Evolutionary conservation across 64 coral and sea anemone species (phyloP), one percentile per base, ranked within the genome.

Genomic region (Acropora yongei): DNA sequence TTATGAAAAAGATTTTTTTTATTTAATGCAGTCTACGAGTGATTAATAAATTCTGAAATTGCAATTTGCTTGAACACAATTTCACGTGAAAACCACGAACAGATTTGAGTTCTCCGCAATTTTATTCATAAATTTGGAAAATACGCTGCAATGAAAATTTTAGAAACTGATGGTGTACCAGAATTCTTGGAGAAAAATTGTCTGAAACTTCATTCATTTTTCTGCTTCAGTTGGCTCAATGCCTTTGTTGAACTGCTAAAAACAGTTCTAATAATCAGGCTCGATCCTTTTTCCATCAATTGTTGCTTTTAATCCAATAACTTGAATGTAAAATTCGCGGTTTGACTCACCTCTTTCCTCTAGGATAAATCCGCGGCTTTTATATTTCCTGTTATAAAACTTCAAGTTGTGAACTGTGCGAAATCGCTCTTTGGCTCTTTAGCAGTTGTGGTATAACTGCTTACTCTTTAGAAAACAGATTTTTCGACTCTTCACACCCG

Each of bases 1-100:
- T 13, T 4, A 4, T 42, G 51, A 55, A 10, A 7, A 6, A 55
- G 10, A 0, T 10, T 55, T 55, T 55, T 10, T 55, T 65, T 61
- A 5, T 14, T 44, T 14, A 46, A 8, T 46, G 1, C 18, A 30
- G 43, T 4, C 12, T 18, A 85, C 11, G 44, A 30, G 11, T 81
- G n/a, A 20, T 41, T 41, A 60, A 19, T 11, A 41, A 1, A n/a
- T 19, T 49, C 65, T 20, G 17, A 71, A 85, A 45, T 49, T 71
- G 17, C 68, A 49, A 4, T 8, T 47, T 44, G 44, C 39, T 30
- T 17, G 44, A 67, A 84, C 12, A 60, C 43, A 67, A 67, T 14
- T 68, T 46, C 80, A 60, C 30, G 30, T 84, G 66, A 66, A 85
- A 45, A 20, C 46, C 61, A 85, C 43, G 48, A 85, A 85, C 30